Conservation (phyloP, 2,888 invertebrate genomes). For the Tetranychus piercei region DNA sequence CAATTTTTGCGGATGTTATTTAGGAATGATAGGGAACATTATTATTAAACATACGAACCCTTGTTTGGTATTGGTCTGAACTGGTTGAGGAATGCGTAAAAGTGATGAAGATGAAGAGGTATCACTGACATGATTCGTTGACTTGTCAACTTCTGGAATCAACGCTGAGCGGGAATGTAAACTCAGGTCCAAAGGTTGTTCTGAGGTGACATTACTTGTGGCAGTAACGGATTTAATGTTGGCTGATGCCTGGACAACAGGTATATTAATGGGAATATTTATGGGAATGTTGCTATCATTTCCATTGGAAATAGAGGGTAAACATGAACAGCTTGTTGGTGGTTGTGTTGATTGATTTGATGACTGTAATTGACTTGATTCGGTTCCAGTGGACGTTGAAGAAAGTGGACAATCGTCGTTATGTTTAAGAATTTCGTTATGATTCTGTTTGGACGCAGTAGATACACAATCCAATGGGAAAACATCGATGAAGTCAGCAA, state of each 20-base stretch:
- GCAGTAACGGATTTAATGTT: background rate
- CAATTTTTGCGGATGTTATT: background rate
- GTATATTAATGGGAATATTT: background rate
- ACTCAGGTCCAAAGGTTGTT: conserved; percentile 29
- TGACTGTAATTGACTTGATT: conserved; percentile 1
- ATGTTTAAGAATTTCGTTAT: background rate
- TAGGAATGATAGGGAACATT: background rate
- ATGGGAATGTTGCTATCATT: background rate
- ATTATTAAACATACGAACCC: background rate
- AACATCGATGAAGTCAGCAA: background rate
- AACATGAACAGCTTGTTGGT: conserved; percentile 1
- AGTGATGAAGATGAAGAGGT: conserved; percentile 9
- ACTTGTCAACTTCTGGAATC: background rate
- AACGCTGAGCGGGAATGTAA: conserved; percentile 19
- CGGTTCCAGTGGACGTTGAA: background rate
- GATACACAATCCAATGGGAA: background rate
- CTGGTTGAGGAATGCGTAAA: conserved; percentile 7
- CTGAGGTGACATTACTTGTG: conserved; percentile 14
- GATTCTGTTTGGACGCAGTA: background rate
- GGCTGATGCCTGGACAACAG: background rate
- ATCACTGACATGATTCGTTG: conserved; percentile 5
- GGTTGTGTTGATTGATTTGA: background rate
- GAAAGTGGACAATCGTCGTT: background rate
- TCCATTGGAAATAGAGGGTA: background rate
- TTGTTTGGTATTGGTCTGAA: conserved; percentile 2